phyloP scores from a whole-genome alignment of 2,797 vertebrate genomes.

The Coendou prehensilis region DNA sequence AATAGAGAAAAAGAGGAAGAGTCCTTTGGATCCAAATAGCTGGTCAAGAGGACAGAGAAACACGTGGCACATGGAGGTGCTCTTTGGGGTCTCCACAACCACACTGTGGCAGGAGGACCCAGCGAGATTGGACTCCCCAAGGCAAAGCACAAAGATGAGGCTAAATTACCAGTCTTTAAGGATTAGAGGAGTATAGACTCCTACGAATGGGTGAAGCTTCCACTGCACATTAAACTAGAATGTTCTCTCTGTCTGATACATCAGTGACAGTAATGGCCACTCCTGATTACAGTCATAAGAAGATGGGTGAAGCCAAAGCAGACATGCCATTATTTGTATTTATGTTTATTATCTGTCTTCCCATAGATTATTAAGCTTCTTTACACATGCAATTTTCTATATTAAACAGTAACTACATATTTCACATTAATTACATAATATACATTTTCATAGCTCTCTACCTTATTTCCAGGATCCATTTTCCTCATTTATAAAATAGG shows the following conservation, averaged over 20 bases:
- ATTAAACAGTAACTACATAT: background rate
- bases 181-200: background rate
- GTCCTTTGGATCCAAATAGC: background rate
- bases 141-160: background rate
- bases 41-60: background rate
- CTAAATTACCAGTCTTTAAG: background rate
- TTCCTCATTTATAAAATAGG: background rate
- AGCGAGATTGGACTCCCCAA: fast-evolving
- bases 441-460: background rate
- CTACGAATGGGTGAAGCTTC: background rate
- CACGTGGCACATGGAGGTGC: fast-evolving
- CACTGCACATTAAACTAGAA: background rate
- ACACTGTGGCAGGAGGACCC: background rate
- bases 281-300: background rate
- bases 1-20: background rate
- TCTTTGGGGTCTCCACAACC: background rate
- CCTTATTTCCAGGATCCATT: background rate
- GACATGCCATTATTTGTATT: background rate
- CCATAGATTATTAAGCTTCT: background rate
- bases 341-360: background rate
- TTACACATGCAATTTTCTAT: background rate
- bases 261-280: background rate
- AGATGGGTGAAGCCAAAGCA: background rate
- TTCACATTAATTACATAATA: background rate
- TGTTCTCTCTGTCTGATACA: background rate